Evolutionary conservation across 2,888 invertebrate genomes (phyloP), one percentile per base, ranked within the genome.

Genomic region (Schizotus pectinicornis): DNA sequence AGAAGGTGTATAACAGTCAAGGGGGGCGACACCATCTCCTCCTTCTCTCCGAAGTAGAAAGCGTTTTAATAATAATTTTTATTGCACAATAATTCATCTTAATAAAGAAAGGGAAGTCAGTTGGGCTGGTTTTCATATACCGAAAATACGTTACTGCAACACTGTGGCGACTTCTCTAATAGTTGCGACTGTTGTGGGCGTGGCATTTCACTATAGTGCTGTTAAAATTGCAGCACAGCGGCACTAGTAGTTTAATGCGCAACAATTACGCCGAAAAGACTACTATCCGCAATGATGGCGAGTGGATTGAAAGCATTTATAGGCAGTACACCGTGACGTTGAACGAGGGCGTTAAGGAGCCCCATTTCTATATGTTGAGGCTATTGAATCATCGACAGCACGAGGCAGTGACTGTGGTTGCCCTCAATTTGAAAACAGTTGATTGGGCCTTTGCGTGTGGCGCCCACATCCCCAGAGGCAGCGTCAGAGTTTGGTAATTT

Each of bases 401-500:
- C 68, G 81, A 85, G 74, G 84, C 82, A 61, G 81, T 89, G 5
- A 87, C 88, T 0, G 82, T 92, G 1, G 86, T 91, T 69, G 83
- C 87, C 0, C 75, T 87, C 0, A 89, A 91, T 75, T 80, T 90
- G 8, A 86, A 87, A 43, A 83, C 84, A 14, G 84, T 82, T 39
- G 88, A 91, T 62, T 94, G 94, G 94, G 77, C 93, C 11, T 92
- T 87, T 73, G 90, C 87, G 9, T 94, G 93, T 72, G 83, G 84
- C 52, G 88, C 89, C 1, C 82, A 83, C 59, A 78, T 80, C 31
- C 79, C 85, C 1, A 78, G 81, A 67, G 80, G 80, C 13, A 75
- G 81, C 7, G 81, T 84, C 61, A 81, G 86, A 82, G 82, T 85
- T 74, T 90, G 89, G 89, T 88, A 80, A 80, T 79, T 74, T 33